Conservation (phyloP, 2,888 invertebrate genomes). For the Syrista parreyssii region DNA sequence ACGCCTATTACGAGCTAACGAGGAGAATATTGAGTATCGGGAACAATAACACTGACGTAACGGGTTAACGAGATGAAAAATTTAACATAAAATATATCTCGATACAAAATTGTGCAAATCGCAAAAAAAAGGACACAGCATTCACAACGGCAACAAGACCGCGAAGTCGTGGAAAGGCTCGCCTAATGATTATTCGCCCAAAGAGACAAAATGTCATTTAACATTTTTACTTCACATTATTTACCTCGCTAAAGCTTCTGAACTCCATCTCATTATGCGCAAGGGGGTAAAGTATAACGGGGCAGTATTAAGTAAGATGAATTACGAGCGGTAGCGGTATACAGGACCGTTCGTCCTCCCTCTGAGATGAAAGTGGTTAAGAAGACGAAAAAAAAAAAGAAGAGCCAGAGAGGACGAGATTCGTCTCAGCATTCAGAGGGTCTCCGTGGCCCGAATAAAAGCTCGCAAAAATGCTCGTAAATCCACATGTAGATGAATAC, state of each 20-base stretch:
- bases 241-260: conserved; percentile 3
- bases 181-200: not conserved
- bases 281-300: not conserved
- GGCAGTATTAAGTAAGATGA: conserved; percentile 11
- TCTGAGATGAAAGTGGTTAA: not conserved
- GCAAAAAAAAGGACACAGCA: not conserved
- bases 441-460: not conserved
- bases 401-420: not conserved
- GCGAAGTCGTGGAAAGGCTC: not conserved
- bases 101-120: not conserved
- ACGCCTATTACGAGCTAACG: not conserved
- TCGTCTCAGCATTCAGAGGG: not conserved
- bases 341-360: not conserved
- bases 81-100: not conserved
- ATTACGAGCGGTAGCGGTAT: not conserved
- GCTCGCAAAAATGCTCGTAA: not conserved
- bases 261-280: conserved; percentile 8
- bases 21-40: not conserved
- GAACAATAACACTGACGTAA: not conserved
- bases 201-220: not conserved
- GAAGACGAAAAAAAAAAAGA: not conserved
- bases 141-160: not conserved
- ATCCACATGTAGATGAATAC: not conserved
- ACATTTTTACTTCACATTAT: not conserved
- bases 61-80: not conserved